Evolutionary conservation across 2,113 vertebrate species (phyloP).

Genomic region (Crotalus horridus): DNA sequence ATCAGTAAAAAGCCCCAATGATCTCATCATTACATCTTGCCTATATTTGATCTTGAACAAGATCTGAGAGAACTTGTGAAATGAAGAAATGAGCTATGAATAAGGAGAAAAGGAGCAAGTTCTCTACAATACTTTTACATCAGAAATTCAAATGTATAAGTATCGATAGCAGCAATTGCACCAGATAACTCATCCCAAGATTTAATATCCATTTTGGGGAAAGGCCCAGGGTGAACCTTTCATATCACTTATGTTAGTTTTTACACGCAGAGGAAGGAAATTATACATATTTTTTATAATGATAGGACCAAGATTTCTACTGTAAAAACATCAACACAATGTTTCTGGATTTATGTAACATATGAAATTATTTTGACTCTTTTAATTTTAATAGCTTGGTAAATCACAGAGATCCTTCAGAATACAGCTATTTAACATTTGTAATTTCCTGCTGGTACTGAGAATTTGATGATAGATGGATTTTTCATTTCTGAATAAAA

Average conservation of each 20-base stretch:
- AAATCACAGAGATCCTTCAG: background rate
- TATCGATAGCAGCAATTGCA: background rate
- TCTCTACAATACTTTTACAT: background rate
- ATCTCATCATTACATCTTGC: background rate
- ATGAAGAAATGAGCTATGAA: background rate
- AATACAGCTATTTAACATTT: conserved; percentile 41
- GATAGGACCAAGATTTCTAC: background rate
- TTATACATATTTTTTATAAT: background rate
- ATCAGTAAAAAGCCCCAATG: background rate
- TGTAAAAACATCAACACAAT: background rate
- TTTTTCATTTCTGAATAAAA: conserved; percentile 43
- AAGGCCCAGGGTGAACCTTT: background rate
- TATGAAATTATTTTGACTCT: background rate
- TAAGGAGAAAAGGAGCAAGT: background rate
- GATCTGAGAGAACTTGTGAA: background rate
- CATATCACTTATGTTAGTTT: background rate
- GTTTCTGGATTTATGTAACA: background rate
- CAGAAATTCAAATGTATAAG: background rate
- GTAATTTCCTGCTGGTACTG: conserved; percentile 41
- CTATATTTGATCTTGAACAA: background rate
- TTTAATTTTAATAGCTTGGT: background rate
- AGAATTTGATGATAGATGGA: conserved; percentile 35
- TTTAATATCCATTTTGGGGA: background rate
- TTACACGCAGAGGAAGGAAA: background rate
- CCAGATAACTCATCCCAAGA: background rate